Evolutionary conservation across 2,797 vertebrate species (phyloP), one percentile per base, ranked within the genome.

Genomic region (Hirundo rustica): DNA sequence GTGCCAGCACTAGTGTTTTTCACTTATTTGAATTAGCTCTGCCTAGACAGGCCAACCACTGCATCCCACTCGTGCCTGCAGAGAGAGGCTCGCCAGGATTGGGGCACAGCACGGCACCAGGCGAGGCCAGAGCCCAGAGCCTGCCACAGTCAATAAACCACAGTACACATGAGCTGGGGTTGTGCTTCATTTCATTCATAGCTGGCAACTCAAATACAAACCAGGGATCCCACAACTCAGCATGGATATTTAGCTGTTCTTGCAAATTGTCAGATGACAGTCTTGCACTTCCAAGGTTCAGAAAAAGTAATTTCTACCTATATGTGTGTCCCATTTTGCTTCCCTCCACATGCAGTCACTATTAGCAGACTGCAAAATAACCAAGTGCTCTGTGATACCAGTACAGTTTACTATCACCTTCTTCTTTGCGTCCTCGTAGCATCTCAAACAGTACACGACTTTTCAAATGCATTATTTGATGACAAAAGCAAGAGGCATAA

Each of bases 91-190:
- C 3, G 2, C 0, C 45, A 34, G 61, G 53, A n/a, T 65, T 4
- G 44, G 16, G 9, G n/a, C 27, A 44, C 10, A 7, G 54, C 55
- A n/a, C 0, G 4, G 58, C 40, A 36, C 27, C 44, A 23, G 57
- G 22, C 55, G 38, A 44, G 29, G 30, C 44, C 8, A 2, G 45
- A 58, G 8, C 36, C 14, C 20, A 22, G 54, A 13, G 4, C 34
- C 47, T 17, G 21, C 7, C 2, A 0, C 0, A 0, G 40, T 30
- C 72, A 50, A 9, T 13, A 38, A n/a, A 58, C 47, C 27, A 12
- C 38, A 16, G 23, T 38, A 53, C 34, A 32, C 0, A 0, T 6
- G 42, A 34, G 11, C 36, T 2, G 2, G 45, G 18, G 45, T 22
- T 51, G 51, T 3, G 5, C 64, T 48, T 79, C 44, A 23, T n/a